Evolutionary conservation across 2,797 vertebrate species (phyloP), one percentile per base, ranked within the genome.

Genomic region (Enteromius anoplus): DNA sequence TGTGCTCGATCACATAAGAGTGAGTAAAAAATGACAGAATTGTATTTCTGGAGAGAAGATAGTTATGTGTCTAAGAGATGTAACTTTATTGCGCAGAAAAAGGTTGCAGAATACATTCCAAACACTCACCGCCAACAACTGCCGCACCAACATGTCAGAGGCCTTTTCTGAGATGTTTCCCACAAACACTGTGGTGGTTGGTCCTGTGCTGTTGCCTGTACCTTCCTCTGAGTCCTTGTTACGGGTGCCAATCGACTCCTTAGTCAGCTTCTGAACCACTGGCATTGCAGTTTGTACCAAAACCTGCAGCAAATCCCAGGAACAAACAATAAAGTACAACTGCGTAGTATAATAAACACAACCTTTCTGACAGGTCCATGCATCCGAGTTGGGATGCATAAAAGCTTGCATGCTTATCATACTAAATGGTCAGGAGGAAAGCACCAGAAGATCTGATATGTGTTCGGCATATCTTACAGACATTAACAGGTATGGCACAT

Each of bases 151-250:
- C 98, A 99, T 98, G 87, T 99, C 98, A 3, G 98, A 99, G 23
- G 98, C 98, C 91, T 98, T 99, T 89, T 99, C 98, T 0, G 98
- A 99, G 91, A 99, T 99, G 89, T 99, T 99, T 82, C 98, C 98
- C 73, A 99, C 98, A 92, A 99, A 99, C 84, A 99, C 98, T 0
- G 98, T 99, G 60, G 98, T 99, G 5, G 97, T 99, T 15, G 98
- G 98, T 29, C 98, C 98, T 0, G 96, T 96, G 88, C 93, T 96
- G 86, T 96, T 40, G 42, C 93, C 93, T 81, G 90, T 91, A 80
- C 80, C 47, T 40, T 82, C 71, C 2, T 75, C 71, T 2, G 17
- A 4, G 5, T 55, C 23, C 34, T 53, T 82, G n/a, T n/a, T 75
- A 55, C 60, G 32, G 19, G 60, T 37, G 29, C 55, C n/a, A 32